phyloP scores from a whole-genome alignment of 2,113 vertebrate species.

The Ceuthmochares aereus region DNA sequence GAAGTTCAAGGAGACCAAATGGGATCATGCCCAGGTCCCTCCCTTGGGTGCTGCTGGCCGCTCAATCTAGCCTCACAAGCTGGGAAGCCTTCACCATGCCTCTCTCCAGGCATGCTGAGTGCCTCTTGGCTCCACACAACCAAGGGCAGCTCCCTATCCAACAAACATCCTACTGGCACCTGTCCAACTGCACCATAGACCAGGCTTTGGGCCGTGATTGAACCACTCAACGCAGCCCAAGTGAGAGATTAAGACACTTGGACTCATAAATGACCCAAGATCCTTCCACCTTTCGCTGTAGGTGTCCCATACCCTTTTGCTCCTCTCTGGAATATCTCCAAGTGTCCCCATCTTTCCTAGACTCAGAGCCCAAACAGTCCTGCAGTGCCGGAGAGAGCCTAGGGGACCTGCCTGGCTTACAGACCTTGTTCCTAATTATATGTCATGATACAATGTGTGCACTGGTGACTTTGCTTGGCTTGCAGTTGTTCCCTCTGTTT shows the following conservation, averaged over 20 bases:
- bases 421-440: not conserved
- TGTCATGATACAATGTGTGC: not conserved
- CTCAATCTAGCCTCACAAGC: not conserved
- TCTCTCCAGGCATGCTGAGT: not conserved
- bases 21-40: not conserved
- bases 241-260: not conserved
- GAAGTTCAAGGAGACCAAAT: not conserved
- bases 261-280: not conserved
- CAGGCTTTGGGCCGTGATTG: not conserved
- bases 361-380: not conserved
- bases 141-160: not conserved
- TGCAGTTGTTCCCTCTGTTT: not conserved
- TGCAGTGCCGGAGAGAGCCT: not conserved
- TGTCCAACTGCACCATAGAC: accelerated
- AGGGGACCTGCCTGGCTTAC: not conserved
- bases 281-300: not conserved
- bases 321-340: not conserved
- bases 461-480: not conserved
- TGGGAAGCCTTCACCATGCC: not conserved
- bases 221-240: not conserved
- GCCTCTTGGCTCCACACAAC: not conserved
- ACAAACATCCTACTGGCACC: accelerated
- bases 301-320: not conserved
- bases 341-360: not conserved
- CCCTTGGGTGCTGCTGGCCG: not conserved